Conservation (phyloP, 2,113 vertebrate genomes). For the Ibidorhyncha struthersii region DNA sequence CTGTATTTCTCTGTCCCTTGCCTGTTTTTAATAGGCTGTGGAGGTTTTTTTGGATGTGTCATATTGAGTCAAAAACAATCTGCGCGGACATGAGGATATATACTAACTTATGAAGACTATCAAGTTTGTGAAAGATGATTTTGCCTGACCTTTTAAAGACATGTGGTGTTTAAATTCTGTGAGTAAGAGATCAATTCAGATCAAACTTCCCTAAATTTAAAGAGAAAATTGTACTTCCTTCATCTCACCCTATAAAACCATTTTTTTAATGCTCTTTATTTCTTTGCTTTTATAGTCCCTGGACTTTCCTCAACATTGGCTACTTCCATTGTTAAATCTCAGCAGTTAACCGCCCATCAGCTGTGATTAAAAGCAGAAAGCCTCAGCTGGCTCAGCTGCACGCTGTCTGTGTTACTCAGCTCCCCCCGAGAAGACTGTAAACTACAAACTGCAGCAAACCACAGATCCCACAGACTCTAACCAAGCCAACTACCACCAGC, state of each 20-base stretch:
- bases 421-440: neutral
- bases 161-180: slow-evolving; percentile 4
- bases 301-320: neutral
- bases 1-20: neutral
- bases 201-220: slow-evolving; percentile 16
- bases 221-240: slow-evolving; percentile 37
- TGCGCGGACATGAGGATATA: neutral
- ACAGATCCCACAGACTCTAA: neutral
- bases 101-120: neutral
- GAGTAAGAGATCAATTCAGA: slow-evolving; percentile 29
- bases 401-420: neutral
- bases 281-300: slow-evolving; percentile 9
- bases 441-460: neutral
- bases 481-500: neutral
- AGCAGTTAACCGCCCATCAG: slow-evolving; percentile 28
- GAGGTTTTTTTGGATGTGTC: neutral
- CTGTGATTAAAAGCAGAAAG: slow-evolving; percentile 52
- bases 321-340: neutral
- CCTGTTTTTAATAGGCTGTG: slow-evolving; percentile 9
- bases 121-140: neutral
- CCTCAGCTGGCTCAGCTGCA: neutral
- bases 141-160: slow-evolving; percentile 2
- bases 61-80: slow-evolving; percentile 3
- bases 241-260: slow-evolving; percentile 22
- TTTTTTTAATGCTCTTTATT: neutral